Percentiles rank a stretch among this genome's conserved stretches.
phyloP scores from a whole-genome alignment of 2,113 vertebrate genomes.

The Hyaena hyaena region DNA sequence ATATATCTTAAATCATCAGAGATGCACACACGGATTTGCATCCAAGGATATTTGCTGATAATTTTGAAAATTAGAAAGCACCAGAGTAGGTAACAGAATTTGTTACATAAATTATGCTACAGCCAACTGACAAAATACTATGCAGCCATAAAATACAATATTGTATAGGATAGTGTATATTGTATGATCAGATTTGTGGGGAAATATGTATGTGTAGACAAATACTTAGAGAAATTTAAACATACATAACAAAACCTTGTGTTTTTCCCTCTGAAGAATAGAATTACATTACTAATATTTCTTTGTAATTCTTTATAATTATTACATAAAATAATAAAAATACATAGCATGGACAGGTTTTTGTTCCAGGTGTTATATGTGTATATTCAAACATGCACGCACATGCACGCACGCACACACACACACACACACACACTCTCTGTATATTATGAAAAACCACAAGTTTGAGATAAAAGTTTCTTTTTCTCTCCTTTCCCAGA shows the following conservation, averaged over 20 bases:
- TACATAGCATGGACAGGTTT: background rate
- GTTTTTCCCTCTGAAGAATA: background rate
- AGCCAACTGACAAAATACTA: background rate
- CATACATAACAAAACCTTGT: background rate
- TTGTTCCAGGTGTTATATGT: background rate
- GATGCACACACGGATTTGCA: background rate
- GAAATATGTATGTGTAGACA: background rate
- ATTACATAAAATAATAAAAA: conserved; percentile 62
- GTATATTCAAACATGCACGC: conserved; percentile 61
- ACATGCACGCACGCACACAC: background rate
- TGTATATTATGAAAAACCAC: conserved; percentile 55
- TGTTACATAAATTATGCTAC: background rate
- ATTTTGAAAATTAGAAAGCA: conserved; percentile 17
- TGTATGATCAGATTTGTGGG: background rate
- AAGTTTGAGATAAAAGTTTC: conserved; percentile 41
- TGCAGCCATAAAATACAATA: background rate
- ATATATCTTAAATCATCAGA: conserved; percentile 33
- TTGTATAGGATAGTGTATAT: background rate
- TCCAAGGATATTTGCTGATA: background rate
- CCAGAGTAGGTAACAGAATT: background rate
- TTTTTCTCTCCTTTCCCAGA: background rate
- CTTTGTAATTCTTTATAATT: conserved; percentile 77
- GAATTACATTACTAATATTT: conserved; percentile 73
- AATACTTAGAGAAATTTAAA: background rate
- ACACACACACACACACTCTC: no score